These are phyloP conservation scores for Cosmia pyralina DNA, from an alignment of 2,888 invertebrate genomes.

Conservation along the genomic window DNA sequence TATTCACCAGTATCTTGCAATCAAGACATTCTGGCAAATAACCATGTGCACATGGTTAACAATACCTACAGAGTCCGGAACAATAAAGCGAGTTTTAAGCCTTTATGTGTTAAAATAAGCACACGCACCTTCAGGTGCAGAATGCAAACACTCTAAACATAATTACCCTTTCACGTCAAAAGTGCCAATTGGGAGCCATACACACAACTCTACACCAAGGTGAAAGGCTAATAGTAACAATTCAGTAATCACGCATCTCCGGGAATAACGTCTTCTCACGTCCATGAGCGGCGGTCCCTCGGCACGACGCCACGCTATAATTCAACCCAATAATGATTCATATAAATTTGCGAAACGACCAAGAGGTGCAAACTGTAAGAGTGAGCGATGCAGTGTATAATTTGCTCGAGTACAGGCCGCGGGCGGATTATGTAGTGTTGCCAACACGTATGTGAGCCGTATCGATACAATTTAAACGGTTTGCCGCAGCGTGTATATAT, in stretches of 20 bases:
- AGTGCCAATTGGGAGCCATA: constrained; percentile 55
- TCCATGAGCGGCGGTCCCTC: constrained; percentile 69
- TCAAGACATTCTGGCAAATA: background rate
- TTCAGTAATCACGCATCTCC: constrained; percentile 64
- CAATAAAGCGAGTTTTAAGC: background rate
- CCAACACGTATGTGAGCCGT: constrained; percentile 49
- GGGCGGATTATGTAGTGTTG: constrained; percentile 75
- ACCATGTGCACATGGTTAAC: background rate
- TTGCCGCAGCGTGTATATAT: constrained; percentile 56
- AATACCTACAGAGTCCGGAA: background rate
- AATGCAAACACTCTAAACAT: constrained; percentile 34
- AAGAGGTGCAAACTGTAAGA: constrained; percentile 84
- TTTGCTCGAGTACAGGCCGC: constrained; percentile 79
- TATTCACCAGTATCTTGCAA: background rate
- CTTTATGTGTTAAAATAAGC: constrained; percentile 4
- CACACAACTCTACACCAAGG: constrained; percentile 45
- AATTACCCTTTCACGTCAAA: constrained; percentile 45
- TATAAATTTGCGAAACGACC: constrained; percentile 85
- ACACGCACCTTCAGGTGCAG: constrained; percentile 1
- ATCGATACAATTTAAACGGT: constrained; percentile 66
- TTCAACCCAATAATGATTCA: constrained; percentile 85
- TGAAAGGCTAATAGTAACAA: constrained; percentile 64
- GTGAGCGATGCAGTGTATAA: constrained; percentile 80
- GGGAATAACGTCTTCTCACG: constrained; percentile 70
- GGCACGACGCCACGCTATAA: constrained; percentile 80